Evolutionary conservation across 2,888 invertebrate genomes (phyloP).

Genomic region (Byasa hedistus): DNA sequence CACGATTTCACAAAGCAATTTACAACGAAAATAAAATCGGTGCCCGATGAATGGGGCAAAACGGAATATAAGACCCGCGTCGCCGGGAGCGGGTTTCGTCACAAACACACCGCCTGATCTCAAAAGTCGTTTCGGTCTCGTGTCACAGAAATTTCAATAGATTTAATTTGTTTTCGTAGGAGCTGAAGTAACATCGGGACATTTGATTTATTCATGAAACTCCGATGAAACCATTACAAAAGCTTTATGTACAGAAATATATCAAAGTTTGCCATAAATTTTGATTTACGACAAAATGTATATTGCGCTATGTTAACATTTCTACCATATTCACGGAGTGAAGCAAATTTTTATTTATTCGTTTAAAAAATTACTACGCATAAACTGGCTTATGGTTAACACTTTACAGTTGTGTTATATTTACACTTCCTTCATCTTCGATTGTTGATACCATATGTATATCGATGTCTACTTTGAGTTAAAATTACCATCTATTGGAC

Average conservation of each 20-base stretch:
- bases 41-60: not conserved
- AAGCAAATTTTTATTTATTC: no score
- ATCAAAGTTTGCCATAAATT: no score
- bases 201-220: constrained; percentile 23
- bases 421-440: no score
- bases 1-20: constrained; percentile 8
- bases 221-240: not conserved
- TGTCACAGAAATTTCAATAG: constrained; percentile 6
- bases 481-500: no score
- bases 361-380: no score
- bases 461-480: no score
- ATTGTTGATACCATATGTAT: no score
- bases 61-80: not conserved
- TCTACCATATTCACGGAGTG: no score
- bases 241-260: not conserved
- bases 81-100: not conserved
- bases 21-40: not conserved
- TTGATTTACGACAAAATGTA: no score
- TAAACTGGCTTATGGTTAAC: no score
- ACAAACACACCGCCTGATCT: not conserved
- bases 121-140: not conserved
- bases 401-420: no score
- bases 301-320: no score
- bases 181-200: constrained; percentile 10
- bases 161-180: constrained; percentile 14